phyloP scores from a whole-genome alignment of 1,140 invertebrate species.

The Drosophila jambulina region DNA sequence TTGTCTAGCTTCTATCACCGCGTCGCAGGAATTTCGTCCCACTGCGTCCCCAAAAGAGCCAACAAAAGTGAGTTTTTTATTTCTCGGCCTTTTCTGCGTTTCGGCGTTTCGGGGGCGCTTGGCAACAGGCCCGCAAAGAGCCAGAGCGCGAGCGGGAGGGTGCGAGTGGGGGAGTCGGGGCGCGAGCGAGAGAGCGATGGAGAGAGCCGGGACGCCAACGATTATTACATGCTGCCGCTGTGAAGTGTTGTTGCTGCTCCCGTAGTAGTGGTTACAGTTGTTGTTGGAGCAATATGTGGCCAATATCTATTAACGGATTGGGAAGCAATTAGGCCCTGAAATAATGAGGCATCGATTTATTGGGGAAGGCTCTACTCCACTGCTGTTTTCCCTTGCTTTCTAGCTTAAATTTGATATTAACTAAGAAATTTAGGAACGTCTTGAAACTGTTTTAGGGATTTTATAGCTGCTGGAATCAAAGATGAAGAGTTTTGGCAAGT shows the following conservation, averaged over 20 bases:
- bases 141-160: slow-evolving; percentile 12
- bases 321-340: slow-evolving; percentile 23
- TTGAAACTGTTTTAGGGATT: background rate
- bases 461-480: background rate
- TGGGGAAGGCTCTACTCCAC: background rate
- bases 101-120: slow-evolving; percentile 60
- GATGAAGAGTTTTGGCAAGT: background rate
- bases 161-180: slow-evolving; percentile 14
- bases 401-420: background rate
- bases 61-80: slow-evolving; percentile 68
- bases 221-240: slow-evolving; percentile 46
- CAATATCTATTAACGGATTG: slow-evolving; percentile 38
- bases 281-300: slow-evolving; percentile 27
- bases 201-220: slow-evolving; percentile 52
- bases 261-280: slow-evolving; percentile 8
- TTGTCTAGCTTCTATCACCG: slow-evolving; percentile 1
- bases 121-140: slow-evolving; percentile 71
- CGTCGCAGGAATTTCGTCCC: slow-evolving; percentile 21
- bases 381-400: slow-evolving; percentile 6
- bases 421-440: background rate
- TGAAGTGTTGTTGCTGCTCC: background rate
- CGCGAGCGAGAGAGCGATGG: slow-evolving; percentile 4
- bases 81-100: slow-evolving; percentile 21
- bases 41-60: slow-evolving; percentile 38
- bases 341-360: slow-evolving; percentile 28